Base-by-base conservation (phyloP, 2,797 vertebrate species). In the Rhynchotus rufescens region DNA sequence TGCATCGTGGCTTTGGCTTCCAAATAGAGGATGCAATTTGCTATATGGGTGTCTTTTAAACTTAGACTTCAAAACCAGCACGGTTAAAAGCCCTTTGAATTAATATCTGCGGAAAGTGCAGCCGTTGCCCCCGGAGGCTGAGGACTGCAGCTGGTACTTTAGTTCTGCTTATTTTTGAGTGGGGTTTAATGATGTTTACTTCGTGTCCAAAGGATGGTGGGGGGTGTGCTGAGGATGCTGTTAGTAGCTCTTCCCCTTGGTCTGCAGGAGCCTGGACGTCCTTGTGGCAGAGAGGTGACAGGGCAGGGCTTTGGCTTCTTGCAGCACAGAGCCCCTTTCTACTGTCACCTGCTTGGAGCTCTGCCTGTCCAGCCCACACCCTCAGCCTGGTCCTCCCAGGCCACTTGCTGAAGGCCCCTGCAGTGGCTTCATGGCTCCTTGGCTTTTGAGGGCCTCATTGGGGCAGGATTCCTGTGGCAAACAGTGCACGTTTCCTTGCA, bases 41-140 rank as follows among this genome's bases (percentile, higher is more conserved):
- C 25, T 66, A 22, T 66, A 92, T 84, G 92, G 69, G 76, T 81
- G 80, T 73, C 73, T 92, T 91, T 88, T 34, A 91, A 91, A 79
- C 81, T 78, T 54, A 83, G 74, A 90, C 90, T 93, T 95, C 95
- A 92, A 94, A 93, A 89, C 91, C 85, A 80, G 69, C 23, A 15
- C 42, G 2, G 36, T 93, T 89, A 45, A 92, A 92, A 64, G 2
- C 66, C 57, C 76, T 96, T 96, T 95, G 94, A 93, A 90, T 88
- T 65, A 78, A 69, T 93, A 79, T 76, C 56, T 73, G 74, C 3
- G 13, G 83, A 54, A 95, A 87, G 86, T 60, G 68, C 0, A 12
- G 62, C 67, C 0, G 11, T 88, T 92, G 52, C 14, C 85, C 90
- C 23, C 14, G 34, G 69, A 92, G 94, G 95, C 88, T 87, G 80